Conservation (phyloP, 1,140 invertebrate genomes). For the Cyrtorhinus lividipennis region DNA sequence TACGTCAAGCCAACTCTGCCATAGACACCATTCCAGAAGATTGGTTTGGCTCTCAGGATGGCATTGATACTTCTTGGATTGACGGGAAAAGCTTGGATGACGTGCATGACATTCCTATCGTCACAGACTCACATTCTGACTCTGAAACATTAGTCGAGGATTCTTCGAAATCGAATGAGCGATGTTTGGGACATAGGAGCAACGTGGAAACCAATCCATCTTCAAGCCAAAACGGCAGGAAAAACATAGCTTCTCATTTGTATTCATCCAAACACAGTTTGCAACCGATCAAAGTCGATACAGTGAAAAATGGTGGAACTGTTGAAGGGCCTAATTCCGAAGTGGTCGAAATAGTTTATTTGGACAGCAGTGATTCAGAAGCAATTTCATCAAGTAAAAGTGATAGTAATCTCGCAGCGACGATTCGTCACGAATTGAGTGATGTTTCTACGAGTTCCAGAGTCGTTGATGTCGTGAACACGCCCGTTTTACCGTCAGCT, state of each 20-base stretch:
- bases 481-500: neutral
- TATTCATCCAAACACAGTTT: neutral
- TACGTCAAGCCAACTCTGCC: conserved; percentile 21
- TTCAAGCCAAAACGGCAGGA: neutral
- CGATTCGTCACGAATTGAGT: neutral
- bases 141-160: conserved; percentile 12
- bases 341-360: conserved; percentile 19
- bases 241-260: conserved; percentile 11
- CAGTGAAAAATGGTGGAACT: neutral
- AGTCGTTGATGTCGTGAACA: neutral
- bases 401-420: neutral
- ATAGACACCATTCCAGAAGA: conserved; percentile 19
- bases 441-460: neutral
- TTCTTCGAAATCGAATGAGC: neutral
- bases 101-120: conserved; percentile 19
- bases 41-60: conserved; percentile 21
- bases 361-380: conserved; percentile 21
- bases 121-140: conserved; percentile 18
- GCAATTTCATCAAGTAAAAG: conserved; percentile 2
- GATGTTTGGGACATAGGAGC: neutral
- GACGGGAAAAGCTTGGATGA: conserved; percentile 23
- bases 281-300: neutral
- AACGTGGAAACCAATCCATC: neutral
- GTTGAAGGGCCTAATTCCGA: neutral
- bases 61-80: conserved; percentile 22